Percentiles rank a stretch among this genome's conserved stretches.
Evolutionary conservation across 2,888 invertebrate species (phyloP).

Genomic region (Andrena chrysosceles): DNA sequence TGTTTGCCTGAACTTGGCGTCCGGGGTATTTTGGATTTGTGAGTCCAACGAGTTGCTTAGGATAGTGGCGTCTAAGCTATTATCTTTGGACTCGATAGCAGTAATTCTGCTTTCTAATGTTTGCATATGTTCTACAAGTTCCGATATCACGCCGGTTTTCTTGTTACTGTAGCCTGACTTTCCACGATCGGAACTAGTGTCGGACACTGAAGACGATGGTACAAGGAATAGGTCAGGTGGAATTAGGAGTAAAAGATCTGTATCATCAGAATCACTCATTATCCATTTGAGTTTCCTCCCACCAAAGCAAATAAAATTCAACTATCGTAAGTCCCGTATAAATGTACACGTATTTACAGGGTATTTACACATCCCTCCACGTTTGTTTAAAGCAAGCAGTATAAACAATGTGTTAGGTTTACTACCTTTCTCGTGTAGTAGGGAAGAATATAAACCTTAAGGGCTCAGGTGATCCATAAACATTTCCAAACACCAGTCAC

Average conservation of each 20-base stretch:
- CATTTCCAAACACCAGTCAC: not conserved
- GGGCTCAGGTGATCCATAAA: not conserved
- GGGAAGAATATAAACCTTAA: conserved; percentile 22
- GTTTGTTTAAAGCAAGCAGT: conserved; percentile 11
- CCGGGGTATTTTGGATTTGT: conserved; percentile 23
- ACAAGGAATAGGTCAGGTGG: conserved; percentile 91
- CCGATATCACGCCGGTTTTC: conserved; percentile 87
- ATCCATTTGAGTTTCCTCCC: conserved; percentile 73
- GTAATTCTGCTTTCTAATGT: conserved; percentile 86
- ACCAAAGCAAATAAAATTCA: conserved; percentile 43
- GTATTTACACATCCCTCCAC: conserved; percentile 41
- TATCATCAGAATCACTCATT: conserved; percentile 93
- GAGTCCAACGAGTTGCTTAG: conserved; percentile 68
- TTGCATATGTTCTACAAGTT: conserved; percentile 88
- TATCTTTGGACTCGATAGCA: conserved; percentile 85
- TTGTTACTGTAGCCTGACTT: conserved; percentile 51
- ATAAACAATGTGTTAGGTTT: conserved; percentile 56
- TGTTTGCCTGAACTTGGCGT: conserved; percentile 48
- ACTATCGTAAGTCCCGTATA: conserved; percentile 11
- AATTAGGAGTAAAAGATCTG: conserved; percentile 92
- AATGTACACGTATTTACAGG: conserved; percentile 37
- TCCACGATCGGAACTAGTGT: conserved; percentile 79
- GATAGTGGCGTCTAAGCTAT: conserved; percentile 74
- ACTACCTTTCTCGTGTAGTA: conserved; percentile 28
- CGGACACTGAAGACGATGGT: conserved; percentile 87